Evolutionary conservation across 2,797 vertebrate genomes (phyloP), one percentile per base, ranked within the genome.

Genomic region (Cyprinodon diabolis): DNA sequence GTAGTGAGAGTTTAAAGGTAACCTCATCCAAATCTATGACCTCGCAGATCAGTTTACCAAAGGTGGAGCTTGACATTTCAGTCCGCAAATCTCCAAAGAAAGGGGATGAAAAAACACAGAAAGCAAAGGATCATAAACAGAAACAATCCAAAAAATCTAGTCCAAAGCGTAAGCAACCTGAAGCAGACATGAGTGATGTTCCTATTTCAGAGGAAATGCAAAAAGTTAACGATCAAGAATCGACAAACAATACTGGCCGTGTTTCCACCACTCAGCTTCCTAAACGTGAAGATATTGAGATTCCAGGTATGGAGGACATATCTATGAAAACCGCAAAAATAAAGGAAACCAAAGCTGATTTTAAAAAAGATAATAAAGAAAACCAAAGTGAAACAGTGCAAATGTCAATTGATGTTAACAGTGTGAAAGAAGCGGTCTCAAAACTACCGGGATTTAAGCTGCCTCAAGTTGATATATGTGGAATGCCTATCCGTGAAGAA

Each of bases 371-470:
- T 11, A 14, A 72, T 60, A 83, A 88, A 43, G 84, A 91, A 68
- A 80, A 76, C 51, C 69, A 87, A 68, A 47, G 77, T 62, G 89
- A 91, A 72, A 79, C 89, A 54, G 79, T 89, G 52, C 87, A 91
- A 82, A 25, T 93, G 82, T 91, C 85, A 49, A 94, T 95, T 80
- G 93, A 94, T 82, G 92, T 95, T 75, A 75, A 94, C 68, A 93
- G 93, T 57, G 94, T 95, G 55, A 95, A 94, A 90, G 92, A 94
- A 69, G 94, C 94, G 3, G 93, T 94, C 81, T 95, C 94, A 71
- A 95, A 95, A 88, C 74, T 95, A 69, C 93, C 93, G 75, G 91
- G 92, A 81, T 95, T 91, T 55, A 96, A 95, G 76, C 75, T 95
- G 68, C 95, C 94, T 19, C 89, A 94, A 58, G 83, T 94, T 23